Base-by-base conservation (phyloP, 1,140 invertebrate genomes). In the Hypsibius dujardini region DNA sequence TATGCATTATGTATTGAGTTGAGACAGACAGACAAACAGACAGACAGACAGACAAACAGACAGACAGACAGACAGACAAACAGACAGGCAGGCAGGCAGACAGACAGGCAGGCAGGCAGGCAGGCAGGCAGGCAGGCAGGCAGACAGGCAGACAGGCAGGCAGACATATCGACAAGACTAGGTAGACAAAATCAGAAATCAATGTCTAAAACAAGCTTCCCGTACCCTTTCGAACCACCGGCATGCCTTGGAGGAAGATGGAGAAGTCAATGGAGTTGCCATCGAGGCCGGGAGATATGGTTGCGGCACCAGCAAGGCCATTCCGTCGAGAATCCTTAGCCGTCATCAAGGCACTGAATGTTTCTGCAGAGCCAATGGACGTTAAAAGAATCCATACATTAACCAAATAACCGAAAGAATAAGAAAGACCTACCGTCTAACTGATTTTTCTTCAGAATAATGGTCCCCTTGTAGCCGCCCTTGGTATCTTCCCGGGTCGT, bases 281-380 rank as follows among this genome's bases (percentile, higher is more conserved):
- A 15, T 88, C 89, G 45, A 85, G 84, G 1, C 87, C 87, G 12
- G 40, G 59, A 70, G 45, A 74, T 71, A 46, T 74, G 71, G 40
- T 70, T 42, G 40, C 59, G 15, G 2, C 46, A 79, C 76, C 79
- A 82, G 82, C 74, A 77, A 76, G 42, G 78, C 74, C 45, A 78
- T 77, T 59, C 81, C 81, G 2, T 67, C 47, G 74, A 72, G 2
- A 80, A 77, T 1, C 81, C 78, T 40, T 82, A 78, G 87, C 86
- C 75, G 88, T 86, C 70, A 93, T 77, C 2, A 92, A 77, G 0
- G 88, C 84, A n/a, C 87, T 89, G 76, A 89, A 90, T 74, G 89
- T 83, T 76, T 93, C 90, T 76, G 71, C 1, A 74, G 73, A 40
- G 70, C n/a, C 50, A 7, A 56, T 14, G 42, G 46, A 73, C 40